Evolutionary conservation across 2,113 vertebrate genomes (phyloP).

Genomic region (Hylia prasina): DNA sequence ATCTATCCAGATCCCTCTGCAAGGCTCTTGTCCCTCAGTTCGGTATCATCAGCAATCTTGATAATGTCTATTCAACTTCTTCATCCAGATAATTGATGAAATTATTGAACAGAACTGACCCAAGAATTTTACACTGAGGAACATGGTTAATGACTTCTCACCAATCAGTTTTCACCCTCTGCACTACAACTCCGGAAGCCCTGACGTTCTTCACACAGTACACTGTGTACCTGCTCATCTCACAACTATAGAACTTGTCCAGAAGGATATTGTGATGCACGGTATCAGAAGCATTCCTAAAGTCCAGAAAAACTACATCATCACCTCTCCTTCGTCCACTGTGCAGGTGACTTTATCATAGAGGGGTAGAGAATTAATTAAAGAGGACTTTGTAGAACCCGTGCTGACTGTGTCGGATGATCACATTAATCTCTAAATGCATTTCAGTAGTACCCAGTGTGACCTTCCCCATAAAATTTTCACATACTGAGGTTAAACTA

Average conservation of each 20-base stretch:
- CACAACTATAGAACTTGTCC: no score
- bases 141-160: not conserved
- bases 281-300: not conserved
- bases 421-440: not conserved
- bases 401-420: no score
- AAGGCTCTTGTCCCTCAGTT: not conserved
- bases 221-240: not conserved
- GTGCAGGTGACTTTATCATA: not conserved
- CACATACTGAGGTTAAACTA: not conserved
- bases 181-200: not conserved
- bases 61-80: not conserved
- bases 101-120: not conserved
- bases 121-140: not conserved
- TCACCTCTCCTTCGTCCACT: not conserved
- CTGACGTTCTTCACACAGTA: not conserved
- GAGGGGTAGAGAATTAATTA: not conserved
- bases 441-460: not conserved
- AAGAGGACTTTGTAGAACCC: not conserved
- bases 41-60: not conserved
- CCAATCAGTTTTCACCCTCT: not conserved
- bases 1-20: not conserved
- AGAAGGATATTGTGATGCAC: not conserved
- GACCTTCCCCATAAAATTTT: not conserved
- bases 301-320: not conserved
- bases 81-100: not conserved